These are phyloP conservation scores for Neopipo cinnamomea DNA, from an alignment of 2,113 vertebrate species.

Conservation along the genomic window DNA sequence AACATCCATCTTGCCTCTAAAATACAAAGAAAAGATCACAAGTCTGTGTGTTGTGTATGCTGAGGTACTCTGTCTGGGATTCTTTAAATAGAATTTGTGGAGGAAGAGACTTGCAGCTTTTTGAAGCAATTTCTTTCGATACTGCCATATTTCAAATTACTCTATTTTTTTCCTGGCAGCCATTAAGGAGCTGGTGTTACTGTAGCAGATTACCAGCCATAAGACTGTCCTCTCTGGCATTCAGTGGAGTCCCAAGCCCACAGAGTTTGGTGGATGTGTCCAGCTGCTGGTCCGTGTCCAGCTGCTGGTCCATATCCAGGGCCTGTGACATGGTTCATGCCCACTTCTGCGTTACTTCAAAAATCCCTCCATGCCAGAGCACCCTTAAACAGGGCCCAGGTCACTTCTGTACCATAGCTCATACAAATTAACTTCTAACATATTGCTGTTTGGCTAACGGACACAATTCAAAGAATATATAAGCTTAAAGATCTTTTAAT, in stretches of 20 bases:
- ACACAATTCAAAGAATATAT: slow-evolving; percentile 5
- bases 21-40: neutral
- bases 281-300: neutral
- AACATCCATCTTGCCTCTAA: neutral
- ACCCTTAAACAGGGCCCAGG: neutral
- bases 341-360: neutral
- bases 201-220: neutral
- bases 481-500: slow-evolving; percentile 12
- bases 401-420: neutral
- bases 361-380: neutral
- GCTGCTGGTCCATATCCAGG: neutral
- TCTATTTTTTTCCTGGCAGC: neutral
- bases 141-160: neutral
- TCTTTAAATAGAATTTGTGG: neutral
- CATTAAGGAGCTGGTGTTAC: neutral
- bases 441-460: neutral
- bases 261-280: neutral
- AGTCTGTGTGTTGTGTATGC: neutral
- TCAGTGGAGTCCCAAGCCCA: neutral
- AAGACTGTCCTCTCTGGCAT: neutral
- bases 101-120: neutral
- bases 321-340: too few relatives aligned
- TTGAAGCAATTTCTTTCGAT: neutral
- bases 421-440: neutral
- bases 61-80: neutral